Evolutionary conservation across 2,888 invertebrate genomes (phyloP), one percentile per base, ranked within the genome.

Genomic region (Gryllus longicercus): DNA sequence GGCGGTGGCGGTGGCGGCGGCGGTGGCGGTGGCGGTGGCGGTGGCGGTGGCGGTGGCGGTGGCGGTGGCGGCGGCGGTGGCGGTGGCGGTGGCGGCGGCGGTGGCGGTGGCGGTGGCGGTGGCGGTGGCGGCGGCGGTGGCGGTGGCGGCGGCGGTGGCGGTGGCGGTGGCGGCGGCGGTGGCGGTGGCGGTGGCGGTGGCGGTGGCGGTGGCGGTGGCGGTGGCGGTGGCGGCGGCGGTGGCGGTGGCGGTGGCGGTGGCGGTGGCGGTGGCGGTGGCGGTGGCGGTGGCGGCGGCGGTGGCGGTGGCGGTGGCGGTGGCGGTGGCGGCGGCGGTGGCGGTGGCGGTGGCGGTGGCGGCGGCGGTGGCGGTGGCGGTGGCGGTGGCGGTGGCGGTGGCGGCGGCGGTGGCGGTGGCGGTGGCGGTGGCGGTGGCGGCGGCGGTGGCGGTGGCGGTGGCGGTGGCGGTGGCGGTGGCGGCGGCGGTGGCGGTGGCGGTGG

Each of bases 81-180:
- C 82, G 82, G 12, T 82, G 83, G 50, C 82, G 82, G 76, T 82
- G 81, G 81, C 82, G 80, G 79, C 79, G 81, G 75, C 81, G 79
- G 63, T 25, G 74, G 51, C 79, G n/a, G n/a, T 75, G 38, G n/a
- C 79, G 77, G n/a, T 76, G 77, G 11, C 81, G 75, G 50, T 79
- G 23, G 11, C 79, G 80, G 74, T 80, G 79, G 75, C 82, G 77
- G 25, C 82, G 79, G 77, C 82, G 74, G 80, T 82, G 79, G 51
- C 81, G 77, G 77, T 82, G 77, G 76, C 81, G 80, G 74, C 79
- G 14, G 75, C 80, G 76, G 79, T 81, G 51, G n/a, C 79, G 16
- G 11, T 74, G 63, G 63, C 16, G 63, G 63, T 63, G 63, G 16
- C 16, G 63, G 16, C 16, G 63, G 63, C 16, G 63, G 63, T 63